phyloP scores from a whole-genome alignment of 2,888 invertebrate species.

The Neoscelio sp. region DNA sequence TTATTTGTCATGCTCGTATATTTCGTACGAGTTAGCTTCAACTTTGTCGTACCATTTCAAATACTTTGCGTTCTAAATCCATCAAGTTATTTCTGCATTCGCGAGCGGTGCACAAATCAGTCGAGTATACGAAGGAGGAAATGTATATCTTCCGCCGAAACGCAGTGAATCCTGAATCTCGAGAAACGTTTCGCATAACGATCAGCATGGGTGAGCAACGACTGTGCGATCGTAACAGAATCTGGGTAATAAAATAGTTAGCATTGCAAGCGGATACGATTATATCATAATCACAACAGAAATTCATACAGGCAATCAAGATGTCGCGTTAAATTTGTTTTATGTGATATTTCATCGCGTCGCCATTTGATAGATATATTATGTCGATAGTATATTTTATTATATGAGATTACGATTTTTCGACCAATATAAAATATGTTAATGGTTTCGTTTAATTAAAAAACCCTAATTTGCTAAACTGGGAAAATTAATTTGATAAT shows the following conservation, averaged over 20 bases:
- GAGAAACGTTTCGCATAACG: slow-evolving; percentile 64
- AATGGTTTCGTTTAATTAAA: no score
- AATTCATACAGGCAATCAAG: slow-evolving; percentile 42
- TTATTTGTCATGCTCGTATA: slow-evolving; percentile 6
- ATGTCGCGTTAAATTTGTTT: slow-evolving; percentile 19
- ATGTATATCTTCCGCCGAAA: slow-evolving; percentile 62
- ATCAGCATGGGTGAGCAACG: slow-evolving; percentile 59
- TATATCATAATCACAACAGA: slow-evolving; percentile 48
- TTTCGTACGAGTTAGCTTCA: slow-evolving; percentile 43
- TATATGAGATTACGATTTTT: no score
- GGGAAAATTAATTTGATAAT: no score
- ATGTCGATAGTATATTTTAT: no score
- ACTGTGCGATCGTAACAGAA: slow-evolving; percentile 57
- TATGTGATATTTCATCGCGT: slow-evolving; percentile 12
- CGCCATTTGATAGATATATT: slow-evolving; percentile 12
- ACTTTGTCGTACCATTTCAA: slow-evolving; percentile 56
- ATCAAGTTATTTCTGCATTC: slow-evolving; percentile 62
- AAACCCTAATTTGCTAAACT: no score
- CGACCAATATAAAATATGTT: no score
- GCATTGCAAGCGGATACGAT: slow-evolving; percentile 49
- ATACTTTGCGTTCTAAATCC: slow-evolving; percentile 61
- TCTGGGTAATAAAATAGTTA: slow-evolving; percentile 57
- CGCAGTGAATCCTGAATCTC: slow-evolving; percentile 58
- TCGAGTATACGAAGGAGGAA: slow-evolving; percentile 58
- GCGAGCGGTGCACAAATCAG: slow-evolving; percentile 62